Base-by-base conservation (phyloP, 2,888 invertebrate species). In the Macropis europaea region DNA sequence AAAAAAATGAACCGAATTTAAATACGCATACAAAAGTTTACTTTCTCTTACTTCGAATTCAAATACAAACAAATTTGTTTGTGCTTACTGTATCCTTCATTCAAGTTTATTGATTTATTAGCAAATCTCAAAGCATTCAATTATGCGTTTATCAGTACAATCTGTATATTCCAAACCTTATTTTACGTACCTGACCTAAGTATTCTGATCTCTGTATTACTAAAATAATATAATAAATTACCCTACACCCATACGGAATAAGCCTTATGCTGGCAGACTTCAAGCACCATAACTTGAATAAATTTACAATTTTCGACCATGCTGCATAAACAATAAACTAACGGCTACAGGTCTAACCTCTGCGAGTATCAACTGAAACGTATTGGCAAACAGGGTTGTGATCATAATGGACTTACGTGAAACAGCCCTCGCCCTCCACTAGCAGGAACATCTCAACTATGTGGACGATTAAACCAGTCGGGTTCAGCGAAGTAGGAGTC, bases 341-440 rank as follows among this genome's bases (percentile, higher is more conserved):
- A n/a, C n/a, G n/a, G n/a, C n/a, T n/a, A n/a, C n/a, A n/a, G n/a
- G n/a, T n/a, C n/a, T n/a, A n/a, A n/a, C n/a, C n/a, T n/a, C n/a
- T n/a, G n/a, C n/a, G n/a, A n/a, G n/a, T n/a, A n/a, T n/a, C n/a
- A n/a, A n/a, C n/a, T n/a, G n/a, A 56, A 43, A 24, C 24, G 43
- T 15, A 19, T 22, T 13, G 7, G 13, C 26, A 3, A 22, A 17
- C 7, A 34, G 6, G 13, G 9, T 24, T 15, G 22, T n/a, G 19
- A 28, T 43, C n/a, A 11, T 7, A 15, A 36, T 17, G 38, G 3
- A 73, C 73, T 73, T 61, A 73, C 73, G 15, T 26, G 56, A 30
- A 36, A 38, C 19, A 53, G 50, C 15, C 48, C 22, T 36, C 28
- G 45, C 3, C 19, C 56, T 52, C 42, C 50, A 26, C 22, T 43